Percentiles rank a stretch among this genome's conserved stretches.
Conservation (phyloP, 2,797 vertebrate species). For the Helarctos malayanus region DNA sequence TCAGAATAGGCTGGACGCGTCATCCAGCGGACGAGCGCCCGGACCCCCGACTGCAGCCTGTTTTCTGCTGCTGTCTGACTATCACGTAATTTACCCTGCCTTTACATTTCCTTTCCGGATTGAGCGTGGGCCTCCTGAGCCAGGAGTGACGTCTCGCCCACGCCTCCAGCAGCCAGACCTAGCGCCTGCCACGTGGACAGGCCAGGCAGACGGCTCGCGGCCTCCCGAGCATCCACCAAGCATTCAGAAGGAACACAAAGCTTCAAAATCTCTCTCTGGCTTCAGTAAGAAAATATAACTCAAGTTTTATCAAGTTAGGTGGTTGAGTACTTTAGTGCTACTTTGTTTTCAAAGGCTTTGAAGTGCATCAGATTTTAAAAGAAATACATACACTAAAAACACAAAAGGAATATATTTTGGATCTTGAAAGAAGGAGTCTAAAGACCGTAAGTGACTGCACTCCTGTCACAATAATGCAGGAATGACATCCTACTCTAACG, state of each 20-base stretch:
- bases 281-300: not conserved
- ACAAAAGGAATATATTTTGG: not conserved
- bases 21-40: not conserved
- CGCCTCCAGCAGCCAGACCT: not conserved
- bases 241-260: not conserved
- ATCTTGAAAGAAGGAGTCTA: not conserved
- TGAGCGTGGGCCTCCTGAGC: not conserved
- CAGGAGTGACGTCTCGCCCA: not conserved
- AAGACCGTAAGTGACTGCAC: not conserved
- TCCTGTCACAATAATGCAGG: not conserved
- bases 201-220: not conserved
- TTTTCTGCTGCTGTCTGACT: not conserved
- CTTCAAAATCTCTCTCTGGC: not conserved
- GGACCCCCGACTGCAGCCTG: fast-evolving
- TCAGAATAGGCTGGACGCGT: not conserved
- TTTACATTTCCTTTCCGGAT: not conserved
- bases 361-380: not conserved
- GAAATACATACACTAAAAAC: not conserved
- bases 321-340: too few species aligned
- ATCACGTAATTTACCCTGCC: not conserved
- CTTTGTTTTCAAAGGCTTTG: not conserved
- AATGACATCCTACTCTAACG: too few species aligned
- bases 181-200: not conserved
- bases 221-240: not conserved
- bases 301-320: not conserved